phyloP scores from a whole-genome alignment of 2,888 invertebrate genomes.

The Chrysomela aeneicollis region DNA sequence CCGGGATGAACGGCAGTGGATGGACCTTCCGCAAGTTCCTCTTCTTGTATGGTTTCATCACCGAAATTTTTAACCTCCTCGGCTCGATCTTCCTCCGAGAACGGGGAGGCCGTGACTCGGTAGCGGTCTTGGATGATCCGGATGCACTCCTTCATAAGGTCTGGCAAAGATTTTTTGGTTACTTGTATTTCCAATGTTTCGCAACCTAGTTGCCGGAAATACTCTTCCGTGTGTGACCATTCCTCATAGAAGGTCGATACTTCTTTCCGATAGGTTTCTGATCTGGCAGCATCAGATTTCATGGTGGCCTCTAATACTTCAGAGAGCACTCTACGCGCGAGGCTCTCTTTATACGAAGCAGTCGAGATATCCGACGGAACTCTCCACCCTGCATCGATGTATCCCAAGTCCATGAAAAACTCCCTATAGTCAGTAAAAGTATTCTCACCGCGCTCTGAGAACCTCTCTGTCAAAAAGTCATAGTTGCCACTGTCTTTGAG shows the following conservation, averaged over 20 bases:
- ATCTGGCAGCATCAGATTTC: slow-evolving; percentile 10
- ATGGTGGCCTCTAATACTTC: slow-evolving; percentile 40
- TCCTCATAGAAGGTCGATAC: slow-evolving; percentile 45
- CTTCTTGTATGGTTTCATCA: slow-evolving; percentile 59
- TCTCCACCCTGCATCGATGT: slow-evolving; percentile 50
- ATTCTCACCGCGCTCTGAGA: slow-evolving; percentile 41
- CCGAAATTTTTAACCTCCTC: slow-evolving; percentile 63
- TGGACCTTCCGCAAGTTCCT: slow-evolving; percentile 55
- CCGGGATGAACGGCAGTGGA: slow-evolving; percentile 49
- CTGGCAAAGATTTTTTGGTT: slow-evolving; percentile 46
- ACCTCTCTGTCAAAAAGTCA: slow-evolving; percentile 55
- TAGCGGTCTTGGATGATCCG: slow-evolving; percentile 52
- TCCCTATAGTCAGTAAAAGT: slow-evolving; percentile 49
- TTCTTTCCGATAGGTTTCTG: slow-evolving; percentile 38
- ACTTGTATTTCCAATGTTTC: slow-evolving; percentile 48
- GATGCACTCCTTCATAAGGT: slow-evolving; percentile 52
- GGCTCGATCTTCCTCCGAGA: slow-evolving; percentile 62
- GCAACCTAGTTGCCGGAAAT: slow-evolving; percentile 45
- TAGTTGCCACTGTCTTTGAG: slow-evolving; percentile 64
- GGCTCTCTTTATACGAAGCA: slow-evolving; percentile 25
- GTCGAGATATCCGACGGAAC: slow-evolving; percentile 42
- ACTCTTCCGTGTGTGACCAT: slow-evolving; percentile 44
- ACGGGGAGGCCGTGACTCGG: slow-evolving; percentile 60
- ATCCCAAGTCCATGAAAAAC: slow-evolving; percentile 51
- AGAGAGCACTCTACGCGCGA: slow-evolving; percentile 38